Conservation (phyloP, 2,888 invertebrate species). For the Nephrocerus scutellatus region DNA sequence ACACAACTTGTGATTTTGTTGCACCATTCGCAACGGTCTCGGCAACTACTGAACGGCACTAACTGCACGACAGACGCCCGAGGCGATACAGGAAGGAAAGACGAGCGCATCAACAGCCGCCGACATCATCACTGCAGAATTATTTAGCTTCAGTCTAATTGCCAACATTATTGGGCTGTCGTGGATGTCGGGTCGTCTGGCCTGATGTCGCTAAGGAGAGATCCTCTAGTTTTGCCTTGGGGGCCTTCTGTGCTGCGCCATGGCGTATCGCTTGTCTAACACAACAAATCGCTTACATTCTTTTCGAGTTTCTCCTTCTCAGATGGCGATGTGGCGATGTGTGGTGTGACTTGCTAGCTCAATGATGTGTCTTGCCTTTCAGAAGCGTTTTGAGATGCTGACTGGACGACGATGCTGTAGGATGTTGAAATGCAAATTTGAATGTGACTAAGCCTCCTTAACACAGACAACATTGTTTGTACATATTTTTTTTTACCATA, state of each 20-base stretch:
- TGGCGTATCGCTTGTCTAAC: constrained; percentile 27
- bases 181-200: constrained; percentile 18
- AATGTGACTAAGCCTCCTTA: too few species aligned
- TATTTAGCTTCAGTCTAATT: constrained; percentile 20
- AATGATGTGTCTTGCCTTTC: too few species aligned
- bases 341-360: too few species aligned
- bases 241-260: constrained; percentile 13
- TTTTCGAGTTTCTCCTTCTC: constrained; percentile 12
- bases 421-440: too few species aligned
- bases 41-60: constrained; percentile 17
- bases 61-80: constrained; percentile 20
- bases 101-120: too few species aligned
- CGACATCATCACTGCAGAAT: neutral
- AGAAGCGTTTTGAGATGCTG: too few species aligned
- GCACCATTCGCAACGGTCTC: constrained; percentile 18
- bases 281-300: constrained; percentile 40
- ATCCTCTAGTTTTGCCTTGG: constrained; percentile 22
- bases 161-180: constrained; percentile 20
- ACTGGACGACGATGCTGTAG: too few species aligned
- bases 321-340: neutral
- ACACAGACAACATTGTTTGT: too few species aligned
- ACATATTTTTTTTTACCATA: too few species aligned
- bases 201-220: constrained; percentile 27
- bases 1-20: too few species aligned
- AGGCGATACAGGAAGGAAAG: constrained; percentile 13